Conservation (phyloP, 2,113 vertebrate species). For the Notarius lentiginosus region DNA sequence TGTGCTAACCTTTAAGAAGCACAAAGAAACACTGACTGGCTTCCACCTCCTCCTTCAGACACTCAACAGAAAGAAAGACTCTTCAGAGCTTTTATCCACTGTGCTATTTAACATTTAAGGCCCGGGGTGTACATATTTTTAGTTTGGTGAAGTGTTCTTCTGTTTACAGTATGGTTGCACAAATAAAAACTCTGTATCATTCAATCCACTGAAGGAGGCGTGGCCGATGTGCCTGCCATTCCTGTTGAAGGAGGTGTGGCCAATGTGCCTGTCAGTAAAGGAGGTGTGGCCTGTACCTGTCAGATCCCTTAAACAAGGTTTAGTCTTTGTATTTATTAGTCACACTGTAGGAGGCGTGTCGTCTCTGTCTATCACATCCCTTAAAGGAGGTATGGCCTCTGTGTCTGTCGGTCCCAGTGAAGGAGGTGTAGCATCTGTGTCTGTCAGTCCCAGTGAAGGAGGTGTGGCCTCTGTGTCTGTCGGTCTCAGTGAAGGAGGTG, state of each 20-base stretch:
- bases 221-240: not conserved
- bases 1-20: slow-evolving; percentile 12
- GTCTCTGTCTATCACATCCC: not conserved
- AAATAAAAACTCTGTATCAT: not conserved
- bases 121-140: slow-evolving; percentile 15
- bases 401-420: not conserved
- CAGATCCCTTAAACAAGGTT: not conserved
- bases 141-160: too few species aligned
- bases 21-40: slow-evolving; percentile 2
- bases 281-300: not conserved
- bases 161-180: not conserved
- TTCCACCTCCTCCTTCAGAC: not conserved
- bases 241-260: not conserved
- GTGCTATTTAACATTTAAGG: not conserved
- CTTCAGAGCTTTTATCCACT: not conserved
- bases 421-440: not conserved
- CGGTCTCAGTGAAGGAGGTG: not conserved
- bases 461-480: not conserved
- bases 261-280: not conserved
- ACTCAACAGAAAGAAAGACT: not conserved
- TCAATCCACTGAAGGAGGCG: not conserved
- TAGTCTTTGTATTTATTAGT: not conserved
- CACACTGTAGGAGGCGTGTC: not conserved
- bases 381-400: not conserved
- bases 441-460: not conserved